A percentile compares a stretch with the other conserved stretches of the same genome.
Conservation (phyloP, 2,888 invertebrate genomes). For the Omphaloscelis lunosa region DNA sequence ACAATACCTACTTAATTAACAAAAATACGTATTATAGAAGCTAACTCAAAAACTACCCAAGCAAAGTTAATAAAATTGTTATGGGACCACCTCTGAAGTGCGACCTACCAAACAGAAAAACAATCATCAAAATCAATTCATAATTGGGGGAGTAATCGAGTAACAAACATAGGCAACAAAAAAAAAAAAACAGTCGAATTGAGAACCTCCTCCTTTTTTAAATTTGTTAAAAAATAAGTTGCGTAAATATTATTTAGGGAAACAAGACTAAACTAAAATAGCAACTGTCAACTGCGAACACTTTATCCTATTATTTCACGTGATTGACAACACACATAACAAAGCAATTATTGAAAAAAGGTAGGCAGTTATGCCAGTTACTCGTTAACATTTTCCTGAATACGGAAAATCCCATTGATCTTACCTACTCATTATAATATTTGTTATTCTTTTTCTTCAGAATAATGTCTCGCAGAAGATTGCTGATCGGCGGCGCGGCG, state of each 20-base stretch:
- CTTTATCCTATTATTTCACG: not conserved
- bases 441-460: constrained; percentile 69
- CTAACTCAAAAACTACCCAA: too few relatives aligned
- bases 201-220: too few relatives aligned
- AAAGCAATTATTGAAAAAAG: not conserved
- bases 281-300: not conserved
- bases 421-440: not conserved
- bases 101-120: too few relatives aligned
- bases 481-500: constrained; percentile 91
- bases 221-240: not conserved
- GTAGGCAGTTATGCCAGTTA: not conserved
- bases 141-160: too few relatives aligned
- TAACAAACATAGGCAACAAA: too few relatives aligned
- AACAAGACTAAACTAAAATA: constrained; percentile 21
- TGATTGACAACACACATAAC: not conserved
- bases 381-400: not conserved
- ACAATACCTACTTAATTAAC: not conserved
- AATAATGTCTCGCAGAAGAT: constrained; percentile 90
- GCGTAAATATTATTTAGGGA: not conserved
- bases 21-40: too few relatives aligned
- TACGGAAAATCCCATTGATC: not conserved
- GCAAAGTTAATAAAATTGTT: too few relatives aligned
- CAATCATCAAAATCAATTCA: too few relatives aligned
- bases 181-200: too few relatives aligned
- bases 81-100: too few relatives aligned